Conservation (phyloP, 2,888 invertebrate species). For the Gasteruption jaculator region DNA sequence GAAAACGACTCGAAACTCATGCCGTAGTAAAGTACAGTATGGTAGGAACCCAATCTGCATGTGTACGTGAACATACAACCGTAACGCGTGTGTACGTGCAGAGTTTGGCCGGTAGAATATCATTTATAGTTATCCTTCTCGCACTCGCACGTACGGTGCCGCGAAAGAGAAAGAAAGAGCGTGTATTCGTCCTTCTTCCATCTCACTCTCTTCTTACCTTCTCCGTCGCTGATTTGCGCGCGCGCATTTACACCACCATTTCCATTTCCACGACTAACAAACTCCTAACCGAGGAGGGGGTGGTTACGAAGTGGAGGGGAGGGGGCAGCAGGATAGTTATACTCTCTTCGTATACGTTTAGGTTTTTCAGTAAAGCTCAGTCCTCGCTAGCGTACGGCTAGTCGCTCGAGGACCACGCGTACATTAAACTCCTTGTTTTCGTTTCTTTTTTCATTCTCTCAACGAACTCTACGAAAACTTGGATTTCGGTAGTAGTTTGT, state of each 20-base stretch:
- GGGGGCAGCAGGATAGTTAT: slow-evolving; percentile 6
- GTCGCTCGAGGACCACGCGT: too few species aligned
- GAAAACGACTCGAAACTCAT: slow-evolving; percentile 33
- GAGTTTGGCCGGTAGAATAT: too few species aligned
- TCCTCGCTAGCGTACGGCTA: slow-evolving; percentile 32
- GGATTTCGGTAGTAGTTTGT: too few species aligned
- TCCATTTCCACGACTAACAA: slow-evolving; percentile 12
- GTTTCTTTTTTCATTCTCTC: too few species aligned
- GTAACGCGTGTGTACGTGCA: too few species aligned
- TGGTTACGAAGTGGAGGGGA: slow-evolving; percentile 2
- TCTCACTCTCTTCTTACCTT: neutral
- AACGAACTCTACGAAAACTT: too few species aligned
- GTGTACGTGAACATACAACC: too few species aligned
- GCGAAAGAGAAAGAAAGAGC: slow-evolving; percentile 16
- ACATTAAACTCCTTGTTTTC: too few species aligned
- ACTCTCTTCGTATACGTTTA: too few species aligned
- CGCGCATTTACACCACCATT: too few species aligned
- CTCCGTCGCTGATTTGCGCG: neutral
- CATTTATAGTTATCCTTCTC: slow-evolving; percentile 30
- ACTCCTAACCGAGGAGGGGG: slow-evolving; percentile 14
- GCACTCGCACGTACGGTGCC: slow-evolving; percentile 17
- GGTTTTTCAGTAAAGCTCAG: slow-evolving; percentile 39
- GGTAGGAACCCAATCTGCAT: too few species aligned
- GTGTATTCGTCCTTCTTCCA: neutral
- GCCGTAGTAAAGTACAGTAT: too few species aligned